These are phyloP conservation scores for Amazona guildingii DNA, from an alignment of 2,113 vertebrate species.

Conservation along the genomic window DNA sequence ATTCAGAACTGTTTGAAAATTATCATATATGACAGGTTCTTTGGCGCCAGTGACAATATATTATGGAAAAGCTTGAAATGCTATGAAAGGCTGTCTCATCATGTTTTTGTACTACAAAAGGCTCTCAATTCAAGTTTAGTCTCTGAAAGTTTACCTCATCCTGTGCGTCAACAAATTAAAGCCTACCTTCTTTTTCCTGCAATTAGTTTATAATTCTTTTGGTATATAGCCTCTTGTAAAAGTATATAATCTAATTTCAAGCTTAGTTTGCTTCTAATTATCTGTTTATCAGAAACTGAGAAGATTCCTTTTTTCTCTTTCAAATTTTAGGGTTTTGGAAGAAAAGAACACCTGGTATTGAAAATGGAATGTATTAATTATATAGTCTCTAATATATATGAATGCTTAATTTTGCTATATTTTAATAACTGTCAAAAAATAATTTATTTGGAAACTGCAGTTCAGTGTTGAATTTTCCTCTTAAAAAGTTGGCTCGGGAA, in stretches of 20 bases:
- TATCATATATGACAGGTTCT: constrained; percentile 43
- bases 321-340: background rate
- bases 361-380: background rate
- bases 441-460: background rate
- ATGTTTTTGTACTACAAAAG: constrained; percentile 63
- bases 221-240: constrained; percentile 13
- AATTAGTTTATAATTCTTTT: constrained; percentile 36
- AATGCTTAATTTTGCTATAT: background rate
- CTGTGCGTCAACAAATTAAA: constrained; percentile 32
- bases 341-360: background rate
- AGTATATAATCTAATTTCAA: constrained; percentile 59
- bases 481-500: background rate
- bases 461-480: background rate
- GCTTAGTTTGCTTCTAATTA: constrained; percentile 46
- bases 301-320: background rate
- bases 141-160: constrained; percentile 53
- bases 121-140: constrained; percentile 25
- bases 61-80: constrained; percentile 59
- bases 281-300: background rate
- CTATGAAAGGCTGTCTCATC: constrained; percentile 53
- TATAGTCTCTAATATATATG: background rate
- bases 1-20: constrained; percentile 38
- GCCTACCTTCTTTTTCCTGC: background rate
- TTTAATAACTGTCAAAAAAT: background rate
- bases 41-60: constrained; percentile 31